Evolutionary conservation across 2,888 invertebrate species (phyloP).

Genomic region (Thecocarcelia acutangulata): DNA sequence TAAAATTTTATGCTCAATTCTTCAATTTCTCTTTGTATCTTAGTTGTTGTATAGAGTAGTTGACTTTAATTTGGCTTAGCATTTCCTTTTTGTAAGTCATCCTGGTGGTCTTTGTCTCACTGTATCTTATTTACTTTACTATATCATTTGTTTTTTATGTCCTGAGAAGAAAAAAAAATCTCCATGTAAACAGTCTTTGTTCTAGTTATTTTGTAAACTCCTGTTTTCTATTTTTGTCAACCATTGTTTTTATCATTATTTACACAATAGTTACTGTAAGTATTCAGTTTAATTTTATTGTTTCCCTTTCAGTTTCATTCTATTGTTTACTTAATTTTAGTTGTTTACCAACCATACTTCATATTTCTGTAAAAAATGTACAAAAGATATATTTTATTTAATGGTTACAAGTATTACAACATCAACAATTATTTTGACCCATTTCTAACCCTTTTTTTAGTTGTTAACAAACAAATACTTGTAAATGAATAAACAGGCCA

Average conservation of each 20-base stretch:
- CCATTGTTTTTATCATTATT: constrained; percentile 56
- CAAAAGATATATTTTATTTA: constrained; percentile 28
- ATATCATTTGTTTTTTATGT: not conserved
- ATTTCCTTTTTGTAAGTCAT: too few species aligned
- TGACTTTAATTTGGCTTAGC: too few species aligned
- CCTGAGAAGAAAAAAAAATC: constrained; percentile 8
- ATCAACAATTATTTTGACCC: constrained; percentile 62
- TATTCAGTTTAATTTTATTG: constrained; percentile 61
- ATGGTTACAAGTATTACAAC: constrained; percentile 54
- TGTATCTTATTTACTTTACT: too few species aligned
- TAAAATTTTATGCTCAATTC: too few species aligned
- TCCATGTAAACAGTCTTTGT: constrained; percentile 30
- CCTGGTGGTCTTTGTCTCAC: too few species aligned
- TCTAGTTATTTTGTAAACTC: constrained; percentile 19
- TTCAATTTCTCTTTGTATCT: too few species aligned
- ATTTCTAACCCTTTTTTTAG: constrained; percentile 54
- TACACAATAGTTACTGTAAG: constrained; percentile 50
- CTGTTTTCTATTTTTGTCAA: constrained; percentile 6
- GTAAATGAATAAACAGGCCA: constrained; percentile 12
- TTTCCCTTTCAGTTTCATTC: constrained; percentile 39
- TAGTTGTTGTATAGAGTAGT: too few species aligned
- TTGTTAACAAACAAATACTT: constrained; percentile 14
- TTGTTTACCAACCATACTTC: constrained; percentile 45
- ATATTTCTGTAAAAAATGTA: constrained; percentile 19
- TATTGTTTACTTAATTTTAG: constrained; percentile 40